Base-by-base conservation (phyloP, 2,888 invertebrate species). In the Diarsia rubi region DNA sequence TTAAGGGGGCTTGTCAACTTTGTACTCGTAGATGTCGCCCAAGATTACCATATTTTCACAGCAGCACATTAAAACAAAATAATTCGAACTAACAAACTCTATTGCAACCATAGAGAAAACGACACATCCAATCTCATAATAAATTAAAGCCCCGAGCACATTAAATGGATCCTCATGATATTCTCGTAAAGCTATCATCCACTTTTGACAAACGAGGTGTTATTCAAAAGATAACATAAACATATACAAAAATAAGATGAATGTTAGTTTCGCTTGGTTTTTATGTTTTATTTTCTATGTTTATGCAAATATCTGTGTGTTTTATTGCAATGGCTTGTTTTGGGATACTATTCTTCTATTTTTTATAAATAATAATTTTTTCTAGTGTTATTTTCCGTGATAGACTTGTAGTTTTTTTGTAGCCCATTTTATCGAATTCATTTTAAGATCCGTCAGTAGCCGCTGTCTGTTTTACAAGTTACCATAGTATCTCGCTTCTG, bases 151-250 rank as follows among this genome's bases (percentile, higher is more conserved):
- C 73, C 63, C 44, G 31, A 62, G 5, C 49, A 63, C 62, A 66
- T 66, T 78, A 85, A 65, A 63, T 62, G 57, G 60, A 74, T 76
- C 69, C 60, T 70, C 71, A 79, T 74, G 73, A 69, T 79, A 60
- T 42, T 69, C 62, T 86, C 83, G 74, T 84, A 79, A 83, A 86
- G 3, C 81, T 80, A 57, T 86, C 77, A 77, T 60, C 75, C 57
- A 62, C 54, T 73, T 77, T 83, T 86, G 84, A 79, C 65, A 84
- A 79, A 86, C 67, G 80, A 84, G 72, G 80, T 86, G 84, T 74
- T 79, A 83, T 71, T 31, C 62, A 19, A 67, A 31, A 73, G 54
- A 71, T 67, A 69, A 78, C 67, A 60, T 72, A 65, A 69, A 79
- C 16, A 69, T 68, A 37, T 59, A 83, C 69, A 73, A 71, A 81